Evolutionary conservation across 2,797 vertebrate genomes (phyloP), one percentile per base, ranked within the genome.

Genomic region (Rhinoraja longicauda): DNA sequence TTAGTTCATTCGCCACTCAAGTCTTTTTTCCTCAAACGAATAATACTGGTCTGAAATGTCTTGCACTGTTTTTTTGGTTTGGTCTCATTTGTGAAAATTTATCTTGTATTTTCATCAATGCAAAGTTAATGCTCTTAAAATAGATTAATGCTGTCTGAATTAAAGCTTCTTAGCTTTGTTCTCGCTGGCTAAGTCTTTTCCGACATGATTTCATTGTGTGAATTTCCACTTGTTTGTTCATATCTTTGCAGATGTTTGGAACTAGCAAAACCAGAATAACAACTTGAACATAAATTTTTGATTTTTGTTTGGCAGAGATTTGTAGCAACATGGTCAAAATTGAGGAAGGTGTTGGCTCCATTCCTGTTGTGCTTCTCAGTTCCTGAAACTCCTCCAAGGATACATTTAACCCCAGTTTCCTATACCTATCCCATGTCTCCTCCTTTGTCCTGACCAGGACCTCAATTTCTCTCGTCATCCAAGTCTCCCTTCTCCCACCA

Each of bases 101-200:
- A 32, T n/a, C n/a, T 36, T 15, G 36, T 62, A 36, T 67, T 21
- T 88, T 62, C n/a, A 64, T 88, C 15, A 88, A 67, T 67, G 32
- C 17, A 32, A 88, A 32, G 36, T 88, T 36, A 88, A 88, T 88
- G 9, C n/a, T 88, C 59, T 88, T 88, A 88, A 88, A 62, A 21
- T 32, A 88, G 64, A 62, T 88, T 88, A 88, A 19, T 88, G 70
- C n/a, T 17, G 5, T 1, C 29, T 17, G 13, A n/a, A 67, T 32
- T 88, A 64, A 32, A 72, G 62, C 84, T 88, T 15, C 32, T 88
- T 62, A 67, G 64, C 59, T 36, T 88, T 32, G 57, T 64, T 88
- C 59, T 88, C 67, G 59, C 84, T 64, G 57, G 84, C 84, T 88
- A n/a, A 64, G 84, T n/a, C 32, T 64, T 64, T 67, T 26, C 21